Percentiles rank a stretch among this genome's conserved stretches.
Conservation (phyloP, 2,797 vertebrate species). For the Percopsis omiscomaycus region DNA sequence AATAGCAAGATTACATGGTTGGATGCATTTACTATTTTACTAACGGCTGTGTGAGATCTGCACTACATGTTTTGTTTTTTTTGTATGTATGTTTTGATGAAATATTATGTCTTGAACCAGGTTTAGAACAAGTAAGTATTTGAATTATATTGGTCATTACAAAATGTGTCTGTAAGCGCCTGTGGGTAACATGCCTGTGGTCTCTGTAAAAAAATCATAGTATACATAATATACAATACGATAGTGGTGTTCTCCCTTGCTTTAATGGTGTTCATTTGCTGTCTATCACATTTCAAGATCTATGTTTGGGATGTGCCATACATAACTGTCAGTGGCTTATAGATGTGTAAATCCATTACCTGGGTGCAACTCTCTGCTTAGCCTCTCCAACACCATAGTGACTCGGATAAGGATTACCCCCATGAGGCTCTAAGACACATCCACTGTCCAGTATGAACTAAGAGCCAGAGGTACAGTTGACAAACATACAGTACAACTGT, state of each 20-base stretch:
- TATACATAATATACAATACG: constrained; percentile 20
- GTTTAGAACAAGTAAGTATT: constrained; percentile 1
- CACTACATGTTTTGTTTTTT: constrained; percentile 3
- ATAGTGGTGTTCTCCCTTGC: constrained; percentile 25
- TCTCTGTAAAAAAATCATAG: constrained; percentile 33
- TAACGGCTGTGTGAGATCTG: constrained; percentile 10
- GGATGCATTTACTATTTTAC: constrained; percentile 6
- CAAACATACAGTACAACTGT: constrained; percentile 4
- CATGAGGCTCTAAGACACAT: constrained; percentile 41
- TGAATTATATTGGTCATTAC: constrained; percentile 7
- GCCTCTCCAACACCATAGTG: constrained; percentile 39
- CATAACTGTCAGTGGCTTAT: constrained; percentile 25
- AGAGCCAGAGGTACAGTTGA: too few species aligned
- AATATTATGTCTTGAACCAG: constrained; percentile 11
- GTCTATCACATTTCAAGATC: constrained; percentile 41
- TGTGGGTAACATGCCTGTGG: constrained; percentile 19
- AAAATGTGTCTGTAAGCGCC: constrained; percentile 15
- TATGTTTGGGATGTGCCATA: constrained; percentile 67
- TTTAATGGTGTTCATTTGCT: constrained; percentile 36
- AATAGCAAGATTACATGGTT: constrained; percentile 22
- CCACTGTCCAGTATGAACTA: constrained; percentile 10
- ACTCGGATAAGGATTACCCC: constrained; percentile 48
- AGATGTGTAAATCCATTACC: constrained; percentile 31
- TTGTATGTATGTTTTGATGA: not conserved
- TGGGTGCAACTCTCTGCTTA: constrained; percentile 34